phyloP scores from a whole-genome alignment of 2,888 invertebrate genomes.

The Sinhomidia bicolor region DNA sequence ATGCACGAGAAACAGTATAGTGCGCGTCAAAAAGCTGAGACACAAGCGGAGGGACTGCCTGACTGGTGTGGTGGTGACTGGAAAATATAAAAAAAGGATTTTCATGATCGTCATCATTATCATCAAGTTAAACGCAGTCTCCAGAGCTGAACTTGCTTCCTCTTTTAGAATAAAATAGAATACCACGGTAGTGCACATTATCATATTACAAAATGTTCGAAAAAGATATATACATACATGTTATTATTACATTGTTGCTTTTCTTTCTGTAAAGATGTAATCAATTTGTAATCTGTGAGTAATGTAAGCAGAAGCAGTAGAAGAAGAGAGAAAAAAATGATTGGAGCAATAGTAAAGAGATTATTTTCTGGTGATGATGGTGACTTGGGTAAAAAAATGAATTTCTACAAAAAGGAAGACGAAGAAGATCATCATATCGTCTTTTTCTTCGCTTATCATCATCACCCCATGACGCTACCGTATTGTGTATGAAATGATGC shows the following conservation, averaged over 20 bases:
- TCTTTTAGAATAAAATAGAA: too few relatives aligned
- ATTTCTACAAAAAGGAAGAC: too few relatives aligned
- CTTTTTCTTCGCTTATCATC: constrained; percentile 66
- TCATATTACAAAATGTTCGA: constrained; percentile 11
- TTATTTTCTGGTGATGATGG: neutral
- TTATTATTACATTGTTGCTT: too few relatives aligned
- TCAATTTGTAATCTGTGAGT: neutral
- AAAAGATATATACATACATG: too few relatives aligned
- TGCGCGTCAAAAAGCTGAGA: constrained; percentile 37
- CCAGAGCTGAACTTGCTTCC: constrained; percentile 21
- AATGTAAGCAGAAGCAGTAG: neutral
- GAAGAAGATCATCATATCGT: constrained; percentile 57
- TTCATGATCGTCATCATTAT: constrained; percentile 46
- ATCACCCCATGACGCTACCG: constrained; percentile 80
- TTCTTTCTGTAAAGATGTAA: too few relatives aligned
- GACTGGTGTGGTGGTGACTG: constrained; percentile 35
- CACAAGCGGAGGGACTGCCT: constrained; percentile 31
- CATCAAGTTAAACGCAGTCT: constrained; percentile 16
- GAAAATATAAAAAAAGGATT: constrained; percentile 43
- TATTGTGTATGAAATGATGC: constrained; percentile 78
- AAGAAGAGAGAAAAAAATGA: neutral
- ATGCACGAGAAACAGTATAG: constrained; percentile 48
- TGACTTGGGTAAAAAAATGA: constrained; percentile 54
- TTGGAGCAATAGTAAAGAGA: constrained; percentile 16
- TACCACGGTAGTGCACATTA: constrained; percentile 6